A percentile compares a stretch with the other conserved stretches of the same genome.
Conservation (phyloP, 2,113 vertebrate genomes). For the Uria aalge region DNA sequence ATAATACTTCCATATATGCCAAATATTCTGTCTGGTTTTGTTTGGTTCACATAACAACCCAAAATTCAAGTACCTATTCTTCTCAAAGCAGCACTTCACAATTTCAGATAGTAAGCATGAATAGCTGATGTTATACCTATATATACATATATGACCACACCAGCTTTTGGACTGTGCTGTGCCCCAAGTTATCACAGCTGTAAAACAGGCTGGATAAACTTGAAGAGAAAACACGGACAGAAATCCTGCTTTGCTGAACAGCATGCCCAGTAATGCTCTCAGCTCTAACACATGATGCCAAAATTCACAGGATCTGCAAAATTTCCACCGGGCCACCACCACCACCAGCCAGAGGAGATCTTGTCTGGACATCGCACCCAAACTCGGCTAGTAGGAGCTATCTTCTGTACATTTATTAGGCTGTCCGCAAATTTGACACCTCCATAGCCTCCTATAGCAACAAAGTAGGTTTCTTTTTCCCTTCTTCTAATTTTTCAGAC, state of each 20-base stretch:
- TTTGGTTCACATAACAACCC: background rate
- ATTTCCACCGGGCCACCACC: background rate
- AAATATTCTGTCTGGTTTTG: background rate
- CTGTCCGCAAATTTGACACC: background rate
- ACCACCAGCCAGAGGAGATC: background rate
- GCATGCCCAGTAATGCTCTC: background rate
- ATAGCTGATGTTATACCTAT: background rate
- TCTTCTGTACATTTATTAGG: background rate
- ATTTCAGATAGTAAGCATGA: background rate
- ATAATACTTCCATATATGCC: background rate
- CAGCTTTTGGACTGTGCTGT: background rate
- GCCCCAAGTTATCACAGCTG: background rate
- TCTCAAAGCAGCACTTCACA: background rate
- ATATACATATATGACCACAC: background rate
- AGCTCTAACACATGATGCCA: background rate
- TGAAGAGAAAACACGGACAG: slow-evolving; percentile 5
- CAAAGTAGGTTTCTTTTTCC: background rate
- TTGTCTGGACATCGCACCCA: background rate
- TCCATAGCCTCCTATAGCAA: background rate
- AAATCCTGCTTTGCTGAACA: background rate
- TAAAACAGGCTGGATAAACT: background rate
- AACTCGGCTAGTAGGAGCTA: background rate
- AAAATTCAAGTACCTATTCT: background rate
- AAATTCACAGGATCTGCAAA: background rate
- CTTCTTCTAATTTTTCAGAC: background rate